Evolutionary conservation across 1,140 invertebrate genomes (phyloP).

Genomic region (Sesamia nonagrioides): DNA sequence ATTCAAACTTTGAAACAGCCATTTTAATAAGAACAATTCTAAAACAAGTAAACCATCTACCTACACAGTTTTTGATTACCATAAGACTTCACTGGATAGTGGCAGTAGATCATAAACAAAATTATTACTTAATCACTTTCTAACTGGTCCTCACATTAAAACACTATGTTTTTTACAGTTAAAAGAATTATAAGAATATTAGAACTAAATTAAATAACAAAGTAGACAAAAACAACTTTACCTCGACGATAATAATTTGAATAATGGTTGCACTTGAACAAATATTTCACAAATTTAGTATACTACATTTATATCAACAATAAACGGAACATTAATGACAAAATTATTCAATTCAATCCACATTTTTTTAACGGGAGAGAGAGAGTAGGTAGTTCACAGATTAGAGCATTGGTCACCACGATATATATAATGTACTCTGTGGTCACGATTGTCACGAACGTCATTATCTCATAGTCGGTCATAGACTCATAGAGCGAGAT

Average conservation of each 20-base stretch:
- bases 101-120: constrained; percentile 23
- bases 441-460: too few relatives aligned
- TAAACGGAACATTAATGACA: constrained; percentile 61
- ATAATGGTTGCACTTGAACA: constrained; percentile 7
- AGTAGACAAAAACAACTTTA: constrained; percentile 53
- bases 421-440: too few relatives aligned
- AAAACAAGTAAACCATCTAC: constrained; percentile 65
- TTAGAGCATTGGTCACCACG: too few relatives aligned
- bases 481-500: too few relatives aligned
- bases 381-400: constrained; percentile 55
- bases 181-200: constrained; percentile 51
- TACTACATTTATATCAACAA: constrained; percentile 65
- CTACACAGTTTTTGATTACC: constrained; percentile 64
- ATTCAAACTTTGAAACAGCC: constrained; percentile 42
- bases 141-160: constrained; percentile 48
- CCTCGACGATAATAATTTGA: constrained; percentile 35
- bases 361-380: constrained; percentile 63
- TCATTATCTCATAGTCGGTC: too few relatives aligned
- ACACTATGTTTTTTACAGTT: constrained; percentile 63
- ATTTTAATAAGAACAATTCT: constrained; percentile 42
- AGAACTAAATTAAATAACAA: constrained; percentile 37
- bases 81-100: constrained; percentile 48
- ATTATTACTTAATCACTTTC: constrained; percentile 38
- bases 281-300: constrained; percentile 51
- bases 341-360: constrained; percentile 66